Conservation (phyloP, 2,888 invertebrate genomes). For the Alloplasta piceator region DNA sequence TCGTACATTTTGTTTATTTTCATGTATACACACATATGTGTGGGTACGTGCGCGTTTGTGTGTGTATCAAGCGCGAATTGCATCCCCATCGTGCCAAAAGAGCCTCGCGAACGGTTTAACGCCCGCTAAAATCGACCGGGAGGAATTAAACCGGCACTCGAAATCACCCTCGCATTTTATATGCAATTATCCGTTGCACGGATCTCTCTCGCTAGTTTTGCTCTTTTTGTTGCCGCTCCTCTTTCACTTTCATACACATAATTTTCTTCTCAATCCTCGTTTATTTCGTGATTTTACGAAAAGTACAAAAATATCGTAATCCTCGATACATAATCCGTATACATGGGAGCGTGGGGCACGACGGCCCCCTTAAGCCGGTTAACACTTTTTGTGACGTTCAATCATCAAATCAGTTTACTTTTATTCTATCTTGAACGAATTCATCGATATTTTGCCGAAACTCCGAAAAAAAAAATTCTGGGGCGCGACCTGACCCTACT, state of each 20-base stretch:
- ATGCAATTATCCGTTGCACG: conserved; percentile 38
- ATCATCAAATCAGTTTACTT: too few species aligned
- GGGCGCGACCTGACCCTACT: too few species aligned
- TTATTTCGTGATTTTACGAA: background rate
- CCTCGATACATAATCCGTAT: background rate
- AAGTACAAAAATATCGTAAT: conserved; percentile 5
- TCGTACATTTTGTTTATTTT: conserved; percentile 23
- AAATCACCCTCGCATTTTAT: conserved; percentile 55
- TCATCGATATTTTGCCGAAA: too few species aligned
- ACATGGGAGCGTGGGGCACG: too few species aligned
- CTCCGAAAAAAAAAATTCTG: too few species aligned
- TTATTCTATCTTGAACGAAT: too few species aligned
- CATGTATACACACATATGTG: background rate
- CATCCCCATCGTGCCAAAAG: conserved; percentile 42
- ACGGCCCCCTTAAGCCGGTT: too few species aligned
- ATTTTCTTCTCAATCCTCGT: conserved; percentile 15
- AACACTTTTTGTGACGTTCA: too few species aligned
- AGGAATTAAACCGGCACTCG: conserved; percentile 57
- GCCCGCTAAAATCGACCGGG: conserved; percentile 58
- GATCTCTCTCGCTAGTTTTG: conserved; percentile 6
- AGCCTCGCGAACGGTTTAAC: conserved; percentile 57
- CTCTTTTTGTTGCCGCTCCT: conserved; percentile 13
- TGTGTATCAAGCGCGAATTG: conserved; percentile 20
- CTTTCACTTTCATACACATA: conserved; percentile 1
- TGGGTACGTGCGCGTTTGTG: background rate